A percentile compares a stretch with the other conserved stretches of the same genome.
These are phyloP conservation scores for Diarsia brunnea DNA, from an alignment of 2,888 invertebrate species.

Conservation along the genomic window DNA sequence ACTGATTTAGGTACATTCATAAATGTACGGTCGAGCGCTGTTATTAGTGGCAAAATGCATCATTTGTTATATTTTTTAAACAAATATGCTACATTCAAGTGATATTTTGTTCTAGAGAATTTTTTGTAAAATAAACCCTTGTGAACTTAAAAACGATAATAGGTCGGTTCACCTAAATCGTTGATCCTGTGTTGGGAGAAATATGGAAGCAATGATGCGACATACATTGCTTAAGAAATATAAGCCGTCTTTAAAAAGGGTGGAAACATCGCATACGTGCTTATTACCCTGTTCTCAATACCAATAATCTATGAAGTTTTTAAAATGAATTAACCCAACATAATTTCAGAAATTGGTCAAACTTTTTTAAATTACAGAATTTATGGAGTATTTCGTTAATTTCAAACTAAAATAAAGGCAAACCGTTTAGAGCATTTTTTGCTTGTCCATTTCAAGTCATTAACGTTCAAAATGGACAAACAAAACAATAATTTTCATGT, in stretches of 20 bases:
- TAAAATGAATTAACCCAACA: slow-evolving; percentile 6
- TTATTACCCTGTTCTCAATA: slow-evolving; percentile 22
- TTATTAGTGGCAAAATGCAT: background rate
- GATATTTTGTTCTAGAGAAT: background rate
- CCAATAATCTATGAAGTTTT: background rate
- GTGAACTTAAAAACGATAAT: background rate
- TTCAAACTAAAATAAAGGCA: background rate
- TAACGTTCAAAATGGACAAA: slow-evolving; percentile 78
- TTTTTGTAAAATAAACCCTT: slow-evolving; percentile 8
- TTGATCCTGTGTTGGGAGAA: background rate
- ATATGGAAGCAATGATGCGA: background rate
- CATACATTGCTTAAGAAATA: background rate
- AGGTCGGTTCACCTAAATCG: too few relatives aligned
- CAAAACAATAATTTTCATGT: slow-evolving; percentile 55
- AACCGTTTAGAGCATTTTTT: slow-evolving; percentile 44
- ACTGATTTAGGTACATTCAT: slow-evolving; percentile 7
- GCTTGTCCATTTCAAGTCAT: slow-evolving; percentile 77
- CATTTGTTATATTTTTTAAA: background rate
- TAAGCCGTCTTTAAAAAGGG: background rate
- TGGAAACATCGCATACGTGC: background rate
- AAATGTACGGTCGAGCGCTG: background rate
- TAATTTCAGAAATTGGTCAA: background rate
- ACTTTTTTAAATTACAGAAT: background rate
- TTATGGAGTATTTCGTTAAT: slow-evolving; percentile 3
- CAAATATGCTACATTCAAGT: background rate